Percentiles rank a stretch among this genome's conserved stretches.
phyloP scores from a whole-genome alignment of 2,113 vertebrate species.

The Urocolius indicus region DNA sequence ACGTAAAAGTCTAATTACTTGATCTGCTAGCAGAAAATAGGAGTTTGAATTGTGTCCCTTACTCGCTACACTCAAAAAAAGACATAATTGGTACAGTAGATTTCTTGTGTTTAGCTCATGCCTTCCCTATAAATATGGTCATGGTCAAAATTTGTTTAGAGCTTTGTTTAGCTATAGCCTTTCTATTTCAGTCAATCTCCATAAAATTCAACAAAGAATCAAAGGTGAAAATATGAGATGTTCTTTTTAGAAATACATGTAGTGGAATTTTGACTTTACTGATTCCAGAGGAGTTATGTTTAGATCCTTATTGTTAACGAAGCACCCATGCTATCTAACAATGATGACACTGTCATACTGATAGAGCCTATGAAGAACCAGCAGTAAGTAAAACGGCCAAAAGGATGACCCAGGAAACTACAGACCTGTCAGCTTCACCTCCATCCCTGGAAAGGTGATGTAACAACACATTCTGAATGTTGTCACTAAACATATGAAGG shows the following conservation, averaged over 20 bases:
- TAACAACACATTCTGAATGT: too few relatives aligned
- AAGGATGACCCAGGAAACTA: too few relatives aligned
- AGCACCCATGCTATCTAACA: not conserved
- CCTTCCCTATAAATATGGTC: not conserved
- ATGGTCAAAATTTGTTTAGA: not conserved
- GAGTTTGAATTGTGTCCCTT: not conserved
- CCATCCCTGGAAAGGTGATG: too few relatives aligned
- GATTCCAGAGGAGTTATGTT: not conserved
- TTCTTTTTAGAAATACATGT: not conserved
- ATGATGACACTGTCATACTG: not conserved
- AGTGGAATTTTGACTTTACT: not conserved
- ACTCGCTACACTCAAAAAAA: not conserved
- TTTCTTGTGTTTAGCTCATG: not conserved
- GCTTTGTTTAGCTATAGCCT: not conserved
- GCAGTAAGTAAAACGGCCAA: not conserved
- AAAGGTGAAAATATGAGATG: not conserved
- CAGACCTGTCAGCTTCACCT: too few relatives aligned
- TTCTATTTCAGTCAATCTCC: not conserved
- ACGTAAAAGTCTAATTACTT: not conserved
- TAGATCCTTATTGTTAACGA: not conserved
- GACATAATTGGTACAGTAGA: not conserved
- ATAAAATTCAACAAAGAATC: not conserved
- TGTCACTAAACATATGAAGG: too few relatives aligned
- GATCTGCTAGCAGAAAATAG: not conserved
- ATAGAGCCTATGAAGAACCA: not conserved